These are phyloP conservation scores for Dendrocincla tyrannina DNA, from an alignment of 2,797 vertebrate genomes.

Conservation along the genomic window DNA sequence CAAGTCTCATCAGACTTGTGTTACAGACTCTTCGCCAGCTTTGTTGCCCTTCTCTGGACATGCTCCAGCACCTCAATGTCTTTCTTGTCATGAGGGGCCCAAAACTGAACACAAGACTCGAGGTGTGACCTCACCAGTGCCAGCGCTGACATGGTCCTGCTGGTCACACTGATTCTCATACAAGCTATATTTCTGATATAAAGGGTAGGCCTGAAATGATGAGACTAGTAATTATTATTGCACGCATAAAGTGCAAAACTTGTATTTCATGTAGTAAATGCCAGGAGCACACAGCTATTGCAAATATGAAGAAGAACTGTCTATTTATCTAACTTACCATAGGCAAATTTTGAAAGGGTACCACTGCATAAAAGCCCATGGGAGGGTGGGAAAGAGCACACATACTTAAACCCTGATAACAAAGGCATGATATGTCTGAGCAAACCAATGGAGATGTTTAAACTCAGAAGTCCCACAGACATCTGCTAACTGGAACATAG, in stretches of 20 bases:
- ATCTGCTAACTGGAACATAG: conserved; percentile 60
- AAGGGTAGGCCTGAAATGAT: background rate
- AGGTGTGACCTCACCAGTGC: background rate
- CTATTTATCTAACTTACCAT: conserved; percentile 24
- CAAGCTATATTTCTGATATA: background rate
- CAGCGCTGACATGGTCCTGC: background rate
- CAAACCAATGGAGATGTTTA: conserved; percentile 62
- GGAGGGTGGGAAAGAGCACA: background rate
- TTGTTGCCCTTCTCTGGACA: background rate
- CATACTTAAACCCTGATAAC: background rate
- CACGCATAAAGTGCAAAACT: background rate
- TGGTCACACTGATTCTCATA: background rate
- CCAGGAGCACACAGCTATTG: background rate
- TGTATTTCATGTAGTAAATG: background rate
- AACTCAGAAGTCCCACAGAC: conserved; percentile 63
- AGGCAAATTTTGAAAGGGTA: conserved; percentile 50
- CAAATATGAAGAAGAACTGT: conserved; percentile 6
- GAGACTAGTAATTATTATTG: background rate
- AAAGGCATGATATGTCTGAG: conserved; percentile 52
- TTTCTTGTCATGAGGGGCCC: background rate
- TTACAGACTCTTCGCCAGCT: background rate
- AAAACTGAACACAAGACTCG: fast-evolving
- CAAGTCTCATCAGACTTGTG: background rate
- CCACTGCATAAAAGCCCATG: background rate
- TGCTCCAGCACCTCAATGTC: fast-evolving